phyloP scores from a whole-genome alignment of 2,888 invertebrate species.

The Trichopoda pennipes region DNA sequence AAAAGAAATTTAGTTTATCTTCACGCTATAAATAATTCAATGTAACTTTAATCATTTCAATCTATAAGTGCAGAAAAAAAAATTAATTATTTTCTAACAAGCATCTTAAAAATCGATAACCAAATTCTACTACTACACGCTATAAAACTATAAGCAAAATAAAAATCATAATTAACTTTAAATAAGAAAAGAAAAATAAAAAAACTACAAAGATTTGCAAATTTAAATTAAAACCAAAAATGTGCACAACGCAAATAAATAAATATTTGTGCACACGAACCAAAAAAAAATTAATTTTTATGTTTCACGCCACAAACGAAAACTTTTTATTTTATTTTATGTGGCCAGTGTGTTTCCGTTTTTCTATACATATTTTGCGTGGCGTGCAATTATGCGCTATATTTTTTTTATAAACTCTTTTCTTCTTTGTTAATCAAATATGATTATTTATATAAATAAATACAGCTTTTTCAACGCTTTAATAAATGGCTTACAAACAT shows the following conservation, averaged over 20 bases:
- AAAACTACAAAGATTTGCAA: slow-evolving; percentile 20
- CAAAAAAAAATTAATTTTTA: slow-evolving; percentile 40
- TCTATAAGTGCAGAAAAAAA: slow-evolving; percentile 9
- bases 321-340: slow-evolving; percentile 34
- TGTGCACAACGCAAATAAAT: slow-evolving; percentile 42
- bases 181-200: slow-evolving; percentile 8
- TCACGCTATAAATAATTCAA: too few species aligned
- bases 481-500: slow-evolving; percentile 51
- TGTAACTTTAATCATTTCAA: background rate
- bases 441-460: slow-evolving; percentile 60
- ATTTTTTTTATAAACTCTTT: background rate
- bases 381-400: slow-evolving; percentile 48
- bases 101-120: slow-evolving; percentile 36
- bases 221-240: slow-evolving; percentile 46
- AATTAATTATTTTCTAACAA: slow-evolving; percentile 42
- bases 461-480: slow-evolving; percentile 54
- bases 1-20: too few species aligned
- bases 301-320: slow-evolving; percentile 47
- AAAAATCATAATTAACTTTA: slow-evolving; percentile 30
- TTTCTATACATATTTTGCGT: slow-evolving; percentile 3
- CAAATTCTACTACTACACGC: slow-evolving; percentile 53
- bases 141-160: slow-evolving; percentile 10
- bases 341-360: slow-evolving; percentile 16
- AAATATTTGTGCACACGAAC: slow-evolving; percentile 38
- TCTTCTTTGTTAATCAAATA: slow-evolving; percentile 34